These are phyloP conservation scores for Coracopsis vasa DNA, from an alignment of 2,113 vertebrate genomes.

Conservation along the genomic window DNA sequence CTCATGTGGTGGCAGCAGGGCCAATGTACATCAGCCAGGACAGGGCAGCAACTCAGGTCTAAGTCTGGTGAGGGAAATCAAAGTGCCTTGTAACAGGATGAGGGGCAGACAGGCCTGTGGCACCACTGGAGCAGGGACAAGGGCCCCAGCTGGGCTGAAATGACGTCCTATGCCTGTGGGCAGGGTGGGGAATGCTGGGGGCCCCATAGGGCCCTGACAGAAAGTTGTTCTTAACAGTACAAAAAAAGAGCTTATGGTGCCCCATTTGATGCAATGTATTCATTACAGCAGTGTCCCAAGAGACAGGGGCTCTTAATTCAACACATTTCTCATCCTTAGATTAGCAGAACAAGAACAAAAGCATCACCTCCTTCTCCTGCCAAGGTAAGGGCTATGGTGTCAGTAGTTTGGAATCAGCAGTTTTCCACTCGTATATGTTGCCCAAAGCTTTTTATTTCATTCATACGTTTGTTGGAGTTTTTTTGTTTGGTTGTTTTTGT, in stretches of 20 bases:
- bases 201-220: neutral
- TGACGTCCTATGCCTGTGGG: neutral
- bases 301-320: neutral
- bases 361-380: neutral
- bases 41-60: neutral
- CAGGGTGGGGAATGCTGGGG: neutral
- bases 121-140: fast-evolving
- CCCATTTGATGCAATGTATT: neutral
- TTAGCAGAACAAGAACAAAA: neutral
- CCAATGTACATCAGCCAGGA: fast-evolving
- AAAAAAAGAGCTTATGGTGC: neutral
- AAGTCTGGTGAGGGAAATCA: neutral
- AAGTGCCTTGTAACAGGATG: neutral
- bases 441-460: neutral
- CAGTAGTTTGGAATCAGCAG: neutral
- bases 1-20: neutral
- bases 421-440: neutral
- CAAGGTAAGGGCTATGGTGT: neutral
- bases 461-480: neutral
- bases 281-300: neutral
- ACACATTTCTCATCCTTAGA: neutral
- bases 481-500: fast-evolving
- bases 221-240: neutral
- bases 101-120: neutral
- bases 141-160: neutral